Base-by-base conservation (phyloP, 2,113 vertebrate genomes). In the Scytalopus superciliaris region DNA sequence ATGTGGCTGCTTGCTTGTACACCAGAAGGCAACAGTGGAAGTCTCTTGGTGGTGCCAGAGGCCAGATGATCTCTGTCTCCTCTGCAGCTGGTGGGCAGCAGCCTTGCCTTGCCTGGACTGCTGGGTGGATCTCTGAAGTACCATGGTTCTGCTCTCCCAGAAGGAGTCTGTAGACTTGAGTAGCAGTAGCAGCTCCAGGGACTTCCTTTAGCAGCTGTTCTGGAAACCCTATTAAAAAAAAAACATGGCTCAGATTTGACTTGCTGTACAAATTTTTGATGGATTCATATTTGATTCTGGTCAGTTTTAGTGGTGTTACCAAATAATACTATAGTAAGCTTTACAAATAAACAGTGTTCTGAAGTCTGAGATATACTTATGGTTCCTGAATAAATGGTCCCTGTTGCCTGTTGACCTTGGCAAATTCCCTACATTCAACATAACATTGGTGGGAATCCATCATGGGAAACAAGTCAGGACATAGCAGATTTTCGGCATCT, bases 11-110 rank as follows among this genome's bases (percentile, higher is more conserved):
- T 22, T 86, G 37, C 44, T 67, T 67, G 64, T 63, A 25, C 11
- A 52, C 27, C 19, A 63, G 35, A 74, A 93, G 39, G 44, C 64
- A 52, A 19, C 0, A 0, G 0, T 68, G 37, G 23, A 18, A 7
- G 10, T 62, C 40, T 89, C 21, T 21, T 64, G 22, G 19, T 68
- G 25, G 28, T 83, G 35, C 31, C 0, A 1, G 57, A 37, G 47
- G 49, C 22, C 37, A 56, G n/a, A 37, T 0, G 16, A 64, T 28
- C 23, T 84, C 68, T 59, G 30, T 22, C 62, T 72, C 11, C 44
- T 44, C 37, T 1, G 2, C 15, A 79, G 60, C 37, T 66, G 22
- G 17, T 42, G 37, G 55, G n/a, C 33, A 89, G 68, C 52, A 75
- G 18, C 49, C 23, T 67, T 66, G n/a, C 3, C n/a, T n/a, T 70